Conservation (phyloP, 2,888 invertebrate species). For the Heteromurus nitidus region DNA sequence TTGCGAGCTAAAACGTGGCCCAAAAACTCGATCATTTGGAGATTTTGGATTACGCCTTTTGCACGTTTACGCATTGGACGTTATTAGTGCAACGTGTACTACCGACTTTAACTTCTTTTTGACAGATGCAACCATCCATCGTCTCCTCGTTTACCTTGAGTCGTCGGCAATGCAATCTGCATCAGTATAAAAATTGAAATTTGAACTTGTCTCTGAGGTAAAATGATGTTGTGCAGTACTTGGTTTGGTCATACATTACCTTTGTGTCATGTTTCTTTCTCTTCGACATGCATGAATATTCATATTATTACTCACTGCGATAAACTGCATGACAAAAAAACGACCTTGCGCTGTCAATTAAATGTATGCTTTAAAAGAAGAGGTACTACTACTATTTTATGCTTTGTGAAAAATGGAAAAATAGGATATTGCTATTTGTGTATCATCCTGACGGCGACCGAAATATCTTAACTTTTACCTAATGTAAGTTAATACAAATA, state of each 20-base stretch:
- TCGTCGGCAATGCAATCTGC: background rate
- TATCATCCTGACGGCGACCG: background rate
- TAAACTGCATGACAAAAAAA: background rate
- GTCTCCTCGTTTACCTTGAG: conserved; percentile 1
- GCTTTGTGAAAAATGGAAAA: background rate
- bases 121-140: too few species aligned
- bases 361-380: background rate
- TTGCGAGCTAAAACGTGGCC: too few species aligned
- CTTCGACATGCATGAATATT: background rate
- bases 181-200: background rate
- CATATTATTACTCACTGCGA: background rate
- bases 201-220: background rate
- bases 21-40: too few species aligned
- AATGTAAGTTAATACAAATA: background rate
- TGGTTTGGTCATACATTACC: too few species aligned
- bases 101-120: too few species aligned
- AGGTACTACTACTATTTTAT: background rate
- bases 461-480: background rate
- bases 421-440: background rate
- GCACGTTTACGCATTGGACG: too few species aligned
- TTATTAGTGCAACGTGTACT: too few species aligned
- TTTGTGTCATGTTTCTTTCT: background rate
- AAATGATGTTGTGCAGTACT: background rate
- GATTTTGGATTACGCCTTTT: too few species aligned
- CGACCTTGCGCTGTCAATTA: background rate